Conservation (phyloP, 2,113 vertebrate genomes). For the Lota lota region DNA sequence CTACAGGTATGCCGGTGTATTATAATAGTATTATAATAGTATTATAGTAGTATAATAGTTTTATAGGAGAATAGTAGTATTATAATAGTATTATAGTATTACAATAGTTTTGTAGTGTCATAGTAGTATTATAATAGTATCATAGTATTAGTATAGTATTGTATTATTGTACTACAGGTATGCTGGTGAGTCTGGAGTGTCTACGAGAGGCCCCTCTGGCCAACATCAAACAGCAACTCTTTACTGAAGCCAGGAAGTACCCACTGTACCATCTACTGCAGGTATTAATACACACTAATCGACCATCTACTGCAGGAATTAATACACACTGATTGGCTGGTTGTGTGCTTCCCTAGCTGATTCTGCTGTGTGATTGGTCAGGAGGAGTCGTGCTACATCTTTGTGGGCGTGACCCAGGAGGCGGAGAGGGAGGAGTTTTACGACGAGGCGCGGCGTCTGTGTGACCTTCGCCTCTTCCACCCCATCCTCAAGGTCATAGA, state of each 20-base stretch:
- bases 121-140: too few species aligned
- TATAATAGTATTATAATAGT: too few species aligned
- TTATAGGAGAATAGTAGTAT: too few species aligned
- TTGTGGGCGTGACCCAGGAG: constrained; percentile 80
- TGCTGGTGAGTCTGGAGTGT: constrained; percentile 79
- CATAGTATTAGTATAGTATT: too few species aligned
- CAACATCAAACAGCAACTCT: constrained; percentile 78
- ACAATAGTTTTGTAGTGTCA: too few species aligned
- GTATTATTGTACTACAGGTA: constrained; percentile 37
- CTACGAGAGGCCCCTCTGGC: constrained; percentile 75
- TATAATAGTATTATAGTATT: too few species aligned
- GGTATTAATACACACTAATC: constrained; percentile 38
- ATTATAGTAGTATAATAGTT: too few species aligned
- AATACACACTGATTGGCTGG: not conserved
- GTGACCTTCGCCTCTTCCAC: constrained; percentile 77
- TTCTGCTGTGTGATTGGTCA: constrained; percentile 43
- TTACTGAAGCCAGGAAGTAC: constrained; percentile 75
- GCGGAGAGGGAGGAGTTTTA: constrained; percentile 81
- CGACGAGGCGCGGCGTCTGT: constrained; percentile 74
- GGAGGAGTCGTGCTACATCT: constrained; percentile 80
- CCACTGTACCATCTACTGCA: constrained; percentile 76
- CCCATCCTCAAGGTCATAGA: constrained; percentile 80
- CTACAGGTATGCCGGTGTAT: constrained; percentile 70
- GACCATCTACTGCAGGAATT: not conserved
- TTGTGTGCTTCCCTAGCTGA: not conserved